Evolutionary conservation across 2,113 vertebrate species (phyloP).

Genomic region (Beaufortia kweichowensis): DNA sequence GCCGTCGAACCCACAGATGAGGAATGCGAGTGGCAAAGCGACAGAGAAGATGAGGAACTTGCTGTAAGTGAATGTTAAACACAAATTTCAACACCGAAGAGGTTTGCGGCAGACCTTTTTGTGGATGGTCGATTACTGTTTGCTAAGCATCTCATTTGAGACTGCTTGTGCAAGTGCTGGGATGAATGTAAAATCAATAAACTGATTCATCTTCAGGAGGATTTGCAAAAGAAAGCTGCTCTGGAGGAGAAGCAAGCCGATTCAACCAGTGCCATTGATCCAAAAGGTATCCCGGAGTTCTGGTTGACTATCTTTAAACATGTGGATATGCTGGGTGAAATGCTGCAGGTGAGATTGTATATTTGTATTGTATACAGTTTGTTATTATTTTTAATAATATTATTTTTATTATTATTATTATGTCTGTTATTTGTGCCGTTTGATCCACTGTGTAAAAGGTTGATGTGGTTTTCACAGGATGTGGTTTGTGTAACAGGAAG

Average conservation of each 20-base stretch:
- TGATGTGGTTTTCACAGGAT: too few relatives aligned
- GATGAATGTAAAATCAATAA: not conserved
- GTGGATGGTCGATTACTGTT: not conserved
- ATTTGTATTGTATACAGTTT: too few relatives aligned
- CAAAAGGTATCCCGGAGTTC: slow-evolving; percentile 94
- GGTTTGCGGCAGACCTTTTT: not conserved
- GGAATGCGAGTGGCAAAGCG: slow-evolving; percentile 93
- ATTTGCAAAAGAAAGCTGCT: slow-evolving; percentile 85
- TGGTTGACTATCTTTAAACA: slow-evolving; percentile 98
- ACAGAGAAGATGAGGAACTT: slow-evolving; percentile 88
- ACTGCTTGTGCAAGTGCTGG: slow-evolving; percentile 8
- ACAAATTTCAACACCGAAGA: not conserved
- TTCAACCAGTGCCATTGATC: slow-evolving; percentile 73
- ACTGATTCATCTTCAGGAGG: slow-evolving; percentile 73
- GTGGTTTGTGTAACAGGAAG: slow-evolving; percentile 5
- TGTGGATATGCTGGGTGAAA: slow-evolving; percentile 94
- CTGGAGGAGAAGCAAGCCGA: slow-evolving; percentile 84
- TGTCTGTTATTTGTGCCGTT: too few relatives aligned
- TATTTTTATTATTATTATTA: too few relatives aligned
- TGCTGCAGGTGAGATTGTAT: slow-evolving; percentile 82
- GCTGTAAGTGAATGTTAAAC: slow-evolving; percentile 79
- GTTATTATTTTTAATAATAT: too few relatives aligned
- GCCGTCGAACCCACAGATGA: slow-evolving; percentile 89
- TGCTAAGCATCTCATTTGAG: too few relatives aligned
- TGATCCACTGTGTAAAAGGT: too few relatives aligned